Evolutionary conservation across 2,888 invertebrate species (phyloP).

Genomic region (Drosophila prostipennis): DNA sequence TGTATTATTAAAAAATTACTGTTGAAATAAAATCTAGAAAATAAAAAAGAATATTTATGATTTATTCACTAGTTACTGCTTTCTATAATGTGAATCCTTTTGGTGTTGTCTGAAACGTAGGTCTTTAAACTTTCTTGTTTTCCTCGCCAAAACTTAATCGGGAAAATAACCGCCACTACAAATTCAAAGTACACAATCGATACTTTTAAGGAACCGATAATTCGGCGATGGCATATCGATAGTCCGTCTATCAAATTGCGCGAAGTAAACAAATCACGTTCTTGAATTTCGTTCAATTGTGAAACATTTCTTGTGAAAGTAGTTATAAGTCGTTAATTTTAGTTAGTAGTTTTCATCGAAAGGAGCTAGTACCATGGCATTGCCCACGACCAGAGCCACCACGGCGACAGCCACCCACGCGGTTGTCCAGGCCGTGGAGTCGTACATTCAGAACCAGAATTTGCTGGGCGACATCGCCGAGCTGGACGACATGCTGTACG

Average conservation of each 20-base stretch:
- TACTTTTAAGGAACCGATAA: background rate
- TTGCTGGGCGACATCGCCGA: constrained; percentile 69
- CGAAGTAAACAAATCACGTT: constrained; percentile 5
- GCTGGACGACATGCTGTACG: constrained; percentile 61
- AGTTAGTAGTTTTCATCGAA: no score
- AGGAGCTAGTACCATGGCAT: constrained; percentile 42
- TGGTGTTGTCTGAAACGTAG: no score
- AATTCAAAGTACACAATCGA: background rate
- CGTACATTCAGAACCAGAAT: constrained; percentile 70
- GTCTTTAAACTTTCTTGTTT: no score
- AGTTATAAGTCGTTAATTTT: no score
- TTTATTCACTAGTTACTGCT: no score
- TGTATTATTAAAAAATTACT: no score
- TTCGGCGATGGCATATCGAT: background rate
- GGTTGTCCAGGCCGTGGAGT: constrained; percentile 65
- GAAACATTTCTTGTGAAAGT: background rate
- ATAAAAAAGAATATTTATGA: no score
- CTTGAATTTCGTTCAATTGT: constrained; percentile 5
- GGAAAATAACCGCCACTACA: background rate
- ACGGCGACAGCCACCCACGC: constrained; percentile 62
- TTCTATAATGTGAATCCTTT: no score
- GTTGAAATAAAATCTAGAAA: no score
- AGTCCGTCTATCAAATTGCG: background rate
- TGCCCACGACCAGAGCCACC: constrained; percentile 56
- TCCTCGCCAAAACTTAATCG: background rate